phyloP scores from a whole-genome alignment of 2,888 invertebrate genomes.

The Villa cingulata region DNA sequence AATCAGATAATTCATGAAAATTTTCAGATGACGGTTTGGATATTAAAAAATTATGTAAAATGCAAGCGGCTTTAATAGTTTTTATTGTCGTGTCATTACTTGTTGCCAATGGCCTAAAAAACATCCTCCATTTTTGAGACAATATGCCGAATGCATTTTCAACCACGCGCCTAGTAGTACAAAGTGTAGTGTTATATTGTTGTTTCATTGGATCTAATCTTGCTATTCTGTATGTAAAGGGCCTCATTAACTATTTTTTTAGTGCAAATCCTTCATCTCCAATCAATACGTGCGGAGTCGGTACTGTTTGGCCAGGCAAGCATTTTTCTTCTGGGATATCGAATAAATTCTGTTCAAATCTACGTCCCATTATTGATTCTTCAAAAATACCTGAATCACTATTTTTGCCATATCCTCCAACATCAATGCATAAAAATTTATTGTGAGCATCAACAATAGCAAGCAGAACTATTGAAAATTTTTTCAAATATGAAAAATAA shows the following conservation, averaged over 20 bases:
- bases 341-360: neutral
- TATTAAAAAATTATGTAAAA: neutral
- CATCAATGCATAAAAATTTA: conserved; percentile 2
- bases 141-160: conserved; percentile 3
- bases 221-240: no score
- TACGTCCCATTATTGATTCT: conserved; percentile 1
- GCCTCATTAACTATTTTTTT: conserved; percentile 3
- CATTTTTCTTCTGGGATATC: neutral
- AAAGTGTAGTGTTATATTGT: neutral
- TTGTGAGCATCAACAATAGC: conserved; percentile 3
- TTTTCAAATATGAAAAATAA: conserved; percentile 3
- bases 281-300: neutral
- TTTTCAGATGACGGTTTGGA: no score
- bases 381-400: neutral
- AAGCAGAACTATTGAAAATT: conserved; percentile 3
- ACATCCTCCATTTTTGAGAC: conserved; percentile 3
- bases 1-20: no score
- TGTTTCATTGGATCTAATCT: neutral
- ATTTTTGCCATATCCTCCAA: conserved; percentile 5
- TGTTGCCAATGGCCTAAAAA: conserved; percentile 1
- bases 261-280: conserved; percentile 5
- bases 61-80: neutral
- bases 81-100: neutral
- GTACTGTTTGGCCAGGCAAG: neutral
- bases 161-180: neutral